Percentiles rank a stretch among this genome's conserved stretches.
These are phyloP conservation scores for Scopus umbretta DNA, from an alignment of 2,113 vertebrate species.

Conservation along the genomic window DNA sequence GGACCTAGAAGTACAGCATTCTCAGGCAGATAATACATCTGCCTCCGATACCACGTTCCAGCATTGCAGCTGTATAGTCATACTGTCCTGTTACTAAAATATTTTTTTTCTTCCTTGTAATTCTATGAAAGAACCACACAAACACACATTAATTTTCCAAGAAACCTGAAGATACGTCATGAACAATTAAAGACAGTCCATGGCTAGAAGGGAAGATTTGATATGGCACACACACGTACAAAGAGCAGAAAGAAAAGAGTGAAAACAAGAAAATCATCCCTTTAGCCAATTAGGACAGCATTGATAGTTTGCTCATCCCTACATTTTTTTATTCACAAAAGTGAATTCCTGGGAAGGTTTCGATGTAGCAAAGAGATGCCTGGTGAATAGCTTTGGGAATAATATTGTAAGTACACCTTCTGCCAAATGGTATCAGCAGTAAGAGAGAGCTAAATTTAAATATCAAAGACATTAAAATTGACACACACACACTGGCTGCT, in stretches of 20 bases:
- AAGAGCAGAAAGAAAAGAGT: neutral
- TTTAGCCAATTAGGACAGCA: neutral
- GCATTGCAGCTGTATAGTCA: neutral
- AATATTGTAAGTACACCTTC: neutral
- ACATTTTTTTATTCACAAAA: neutral
- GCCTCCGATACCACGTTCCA: neutral
- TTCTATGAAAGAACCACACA: neutral
- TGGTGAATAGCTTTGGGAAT: constrained; percentile 1
- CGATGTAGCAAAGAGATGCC: neutral
- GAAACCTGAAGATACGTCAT: neutral
- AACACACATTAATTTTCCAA: neutral
- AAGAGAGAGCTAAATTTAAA: constrained; percentile 41
- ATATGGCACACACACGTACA: neutral
- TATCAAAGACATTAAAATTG: constrained; percentile 56
- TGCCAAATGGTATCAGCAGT: constrained; percentile 21
- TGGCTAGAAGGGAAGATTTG: neutral
- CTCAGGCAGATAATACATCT: neutral
- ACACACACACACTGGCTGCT: constrained; percentile 20
- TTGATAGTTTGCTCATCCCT: neutral
- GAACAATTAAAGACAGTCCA: neutral
- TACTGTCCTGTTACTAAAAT: neutral
- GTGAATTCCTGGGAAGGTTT: neutral
- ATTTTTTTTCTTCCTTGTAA: neutral
- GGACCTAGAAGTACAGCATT: neutral
- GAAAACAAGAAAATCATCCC: neutral